Evolutionary conservation across 1,140 invertebrate genomes (phyloP).

Genomic region (Cydia amplana): DNA sequence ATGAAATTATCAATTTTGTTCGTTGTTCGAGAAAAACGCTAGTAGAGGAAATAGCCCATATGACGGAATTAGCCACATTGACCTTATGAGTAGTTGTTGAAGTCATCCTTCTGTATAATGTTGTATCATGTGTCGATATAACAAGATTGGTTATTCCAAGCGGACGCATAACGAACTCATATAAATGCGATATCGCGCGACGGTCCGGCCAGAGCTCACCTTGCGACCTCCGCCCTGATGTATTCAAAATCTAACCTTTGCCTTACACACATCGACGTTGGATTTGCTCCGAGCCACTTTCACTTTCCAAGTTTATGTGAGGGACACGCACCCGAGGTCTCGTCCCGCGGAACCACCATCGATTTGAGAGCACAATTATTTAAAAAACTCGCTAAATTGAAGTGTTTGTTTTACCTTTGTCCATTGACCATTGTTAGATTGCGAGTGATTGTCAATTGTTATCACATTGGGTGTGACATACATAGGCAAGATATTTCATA

Average conservation of each 20-base stretch:
- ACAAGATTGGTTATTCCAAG: constrained; percentile 37
- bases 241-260: constrained; percentile 48
- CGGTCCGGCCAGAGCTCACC: constrained; percentile 40
- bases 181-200: constrained; percentile 47
- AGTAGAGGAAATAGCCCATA: too few species aligned
- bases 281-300: constrained; percentile 41
- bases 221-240: constrained; percentile 46
- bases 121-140: neutral
- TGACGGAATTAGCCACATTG: too few species aligned
- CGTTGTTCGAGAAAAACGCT: too few species aligned
- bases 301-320: constrained; percentile 40
- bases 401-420: constrained; percentile 2
- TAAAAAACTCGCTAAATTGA: neutral
- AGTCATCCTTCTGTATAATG: constrained; percentile 7
- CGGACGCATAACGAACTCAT: constrained; percentile 46
- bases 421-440: neutral
- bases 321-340: neutral
- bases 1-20: too few species aligned
- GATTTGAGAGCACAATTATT: neutral
- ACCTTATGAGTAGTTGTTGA: neutral
- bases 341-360: constrained; percentile 4
- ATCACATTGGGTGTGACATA: neutral
- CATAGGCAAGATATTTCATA: too few species aligned
- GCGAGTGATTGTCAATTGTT: neutral
- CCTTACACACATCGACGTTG: constrained; percentile 36